A percentile compares a stretch with the other conserved stretches of the same genome.
These are phyloP conservation scores for Cryptophagus acutangulus DNA, from an alignment of 2,888 invertebrate genomes.

Conservation along the genomic window DNA sequence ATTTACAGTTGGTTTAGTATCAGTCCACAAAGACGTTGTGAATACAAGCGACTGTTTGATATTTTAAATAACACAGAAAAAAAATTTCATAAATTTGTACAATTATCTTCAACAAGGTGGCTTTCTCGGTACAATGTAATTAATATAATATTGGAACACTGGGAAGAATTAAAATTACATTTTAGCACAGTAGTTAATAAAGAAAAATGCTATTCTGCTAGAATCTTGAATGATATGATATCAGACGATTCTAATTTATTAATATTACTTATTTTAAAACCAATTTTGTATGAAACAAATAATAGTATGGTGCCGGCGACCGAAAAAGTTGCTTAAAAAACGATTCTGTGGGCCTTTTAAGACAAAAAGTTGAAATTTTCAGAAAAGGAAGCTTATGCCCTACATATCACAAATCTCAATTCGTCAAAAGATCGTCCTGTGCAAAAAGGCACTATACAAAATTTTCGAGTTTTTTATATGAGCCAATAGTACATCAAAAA, in stretches of 20 bases:
- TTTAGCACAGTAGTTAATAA: not conserved
- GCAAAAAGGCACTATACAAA: too few species aligned
- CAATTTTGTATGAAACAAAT: not conserved
- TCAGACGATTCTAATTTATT: not conserved
- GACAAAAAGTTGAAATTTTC: too few species aligned
- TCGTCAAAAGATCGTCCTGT: too few species aligned
- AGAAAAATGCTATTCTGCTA: conserved; percentile 2
- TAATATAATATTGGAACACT: conserved; percentile 22
- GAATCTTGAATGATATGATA: not conserved
- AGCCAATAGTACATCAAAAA: too few species aligned
- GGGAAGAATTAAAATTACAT: conserved; percentile 1
- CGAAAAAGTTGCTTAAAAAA: too few species aligned
- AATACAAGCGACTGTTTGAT: conserved; percentile 21
- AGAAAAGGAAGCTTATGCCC: too few species aligned
- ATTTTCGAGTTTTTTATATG: too few species aligned
- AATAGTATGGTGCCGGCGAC: too few species aligned
- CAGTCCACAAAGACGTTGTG: conserved; percentile 18
- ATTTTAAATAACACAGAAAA: conserved; percentile 16
- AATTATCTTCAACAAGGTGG: conserved; percentile 23
- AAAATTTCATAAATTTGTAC: conserved; percentile 20
- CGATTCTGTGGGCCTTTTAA: too few species aligned
- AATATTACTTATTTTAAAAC: not conserved
- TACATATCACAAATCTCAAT: too few species aligned
- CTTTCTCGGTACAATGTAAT: conserved; percentile 20
- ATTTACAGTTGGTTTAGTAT: conserved; percentile 23